These are phyloP conservation scores for Danio aesculapii DNA, from an alignment of 2,797 vertebrate species.

Conservation along the genomic window DNA sequence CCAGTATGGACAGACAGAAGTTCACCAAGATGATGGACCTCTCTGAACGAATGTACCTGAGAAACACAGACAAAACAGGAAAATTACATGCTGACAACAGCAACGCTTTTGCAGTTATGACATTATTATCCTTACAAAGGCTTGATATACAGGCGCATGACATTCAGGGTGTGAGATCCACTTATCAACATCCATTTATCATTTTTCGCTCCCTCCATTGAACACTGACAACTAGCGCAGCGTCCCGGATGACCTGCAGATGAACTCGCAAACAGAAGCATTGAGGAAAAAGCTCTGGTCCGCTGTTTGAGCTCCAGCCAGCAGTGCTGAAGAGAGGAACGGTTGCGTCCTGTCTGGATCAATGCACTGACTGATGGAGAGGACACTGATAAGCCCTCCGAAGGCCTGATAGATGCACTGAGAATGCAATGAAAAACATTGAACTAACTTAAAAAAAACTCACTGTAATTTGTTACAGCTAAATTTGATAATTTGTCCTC, in stretches of 20 bases:
- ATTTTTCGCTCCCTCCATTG: neutral
- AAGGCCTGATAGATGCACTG: too few relatives aligned
- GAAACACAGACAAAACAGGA: neutral
- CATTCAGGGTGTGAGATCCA: neutral
- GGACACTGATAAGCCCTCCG: too few relatives aligned
- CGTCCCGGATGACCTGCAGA: conserved; percentile 44
- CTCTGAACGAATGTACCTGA: conserved; percentile 96
- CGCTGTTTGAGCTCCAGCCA: conserved; percentile 9
- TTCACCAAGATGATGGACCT: conserved; percentile 98
- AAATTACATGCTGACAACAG: neutral
- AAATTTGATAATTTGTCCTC: too few relatives aligned
- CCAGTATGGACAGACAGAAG: conserved; percentile 97
- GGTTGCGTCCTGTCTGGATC: neutral
- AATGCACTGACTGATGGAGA: conserved; percentile 18
- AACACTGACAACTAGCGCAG: conserved; percentile 4
- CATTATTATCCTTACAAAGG: neutral
- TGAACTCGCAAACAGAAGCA: conserved; percentile 32
- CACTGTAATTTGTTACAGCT: too few relatives aligned
- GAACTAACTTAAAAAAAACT: too few relatives aligned
- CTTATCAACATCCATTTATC: conserved; percentile 39
- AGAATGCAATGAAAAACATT: too few relatives aligned
- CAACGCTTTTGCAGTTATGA: neutral
- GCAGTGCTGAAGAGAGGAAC: conserved; percentile 19
- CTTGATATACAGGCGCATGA: neutral
- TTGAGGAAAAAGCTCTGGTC: conserved; percentile 21